Evolutionary conservation across 2,888 invertebrate genomes (phyloP).

Genomic region (Diarsia dahlii): DNA sequence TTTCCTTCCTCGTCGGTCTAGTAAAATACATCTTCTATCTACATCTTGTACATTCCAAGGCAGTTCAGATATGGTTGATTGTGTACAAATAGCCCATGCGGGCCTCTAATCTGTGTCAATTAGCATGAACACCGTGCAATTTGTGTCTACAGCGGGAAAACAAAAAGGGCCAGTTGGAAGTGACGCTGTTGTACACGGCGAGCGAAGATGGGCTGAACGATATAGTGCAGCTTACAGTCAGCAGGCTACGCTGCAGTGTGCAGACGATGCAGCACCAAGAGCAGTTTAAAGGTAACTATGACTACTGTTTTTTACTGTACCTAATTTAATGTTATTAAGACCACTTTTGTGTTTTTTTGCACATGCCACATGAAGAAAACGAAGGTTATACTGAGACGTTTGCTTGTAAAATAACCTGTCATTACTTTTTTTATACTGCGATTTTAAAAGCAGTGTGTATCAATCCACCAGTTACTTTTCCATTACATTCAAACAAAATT

Average conservation of each 20-base stretch:
- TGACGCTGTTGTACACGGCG: constrained; percentile 92
- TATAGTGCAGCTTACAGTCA: constrained; percentile 91
- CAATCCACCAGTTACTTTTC: not conserved
- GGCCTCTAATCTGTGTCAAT: constrained; percentile 64
- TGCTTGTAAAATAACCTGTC: not conserved
- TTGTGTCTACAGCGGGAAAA: constrained; percentile 90
- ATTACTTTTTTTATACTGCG: not conserved
- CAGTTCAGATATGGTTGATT: constrained; percentile 48
- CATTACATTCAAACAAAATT: not conserved
- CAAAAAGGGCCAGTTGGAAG: constrained; percentile 93
- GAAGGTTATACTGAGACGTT: not conserved
- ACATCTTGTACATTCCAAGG: constrained; percentile 43
- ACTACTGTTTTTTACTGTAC: constrained; percentile 1
- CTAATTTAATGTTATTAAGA: not conserved
- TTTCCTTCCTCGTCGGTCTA: constrained; percentile 36
- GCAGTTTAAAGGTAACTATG: constrained; percentile 90
- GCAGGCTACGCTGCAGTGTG: constrained; percentile 92
- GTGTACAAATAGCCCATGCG: constrained; percentile 48
- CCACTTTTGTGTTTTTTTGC: not conserved
- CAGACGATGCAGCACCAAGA: constrained; percentile 94
- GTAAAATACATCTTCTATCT: constrained; percentile 32
- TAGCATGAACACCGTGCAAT: constrained; percentile 55
- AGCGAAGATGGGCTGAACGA: constrained; percentile 93
- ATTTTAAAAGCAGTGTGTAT: not conserved
- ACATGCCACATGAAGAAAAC: not conserved